Base-by-base conservation (phyloP, 2,888 invertebrate genomes). In the Ophion ventricosus region DNA sequence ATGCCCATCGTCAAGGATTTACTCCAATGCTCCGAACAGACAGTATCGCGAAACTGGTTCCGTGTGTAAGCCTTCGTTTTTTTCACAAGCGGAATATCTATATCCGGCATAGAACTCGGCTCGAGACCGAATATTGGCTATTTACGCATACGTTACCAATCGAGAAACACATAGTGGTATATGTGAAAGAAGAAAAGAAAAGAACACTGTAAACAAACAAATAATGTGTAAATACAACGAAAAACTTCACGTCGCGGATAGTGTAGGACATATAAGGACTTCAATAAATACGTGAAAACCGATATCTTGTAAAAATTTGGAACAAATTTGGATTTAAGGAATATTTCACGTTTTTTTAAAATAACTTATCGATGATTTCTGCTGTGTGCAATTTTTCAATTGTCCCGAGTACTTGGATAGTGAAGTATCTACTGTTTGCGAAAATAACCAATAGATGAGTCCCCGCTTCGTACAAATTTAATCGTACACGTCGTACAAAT, bases 241-340 rank as follows among this genome's bases (percentile, higher is more conserved):
- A 75, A 78, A 69, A 77, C 64, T 61, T 84, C 76, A 82, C 76
- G 82, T 66, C 67, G 80, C 84, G 77, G 5, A 64, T 84, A 81
- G 66, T 74, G 80, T 85, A 85, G 82, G 67, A 84, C 85, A 86
- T 85, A 75, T 85, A 86, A 84, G 75, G 83, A 83, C 74, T 63
- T 75, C 57, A 82, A 84, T 85, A 83, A 82, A 86, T 82, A 80
- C 61, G 73, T 74, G 82, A 79, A 61, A 76, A 70, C 17, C 76
- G 70, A 4, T 4, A 17, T 4, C 14, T 14, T 49, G 14, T 4
- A 49, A 49, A 2, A 49, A 17, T 17, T 4, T 4, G 17, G 2
- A 17, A 17, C 49, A 2, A 14, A 4, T 14, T 49, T 49, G 17
- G 4, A 49, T 49, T 14, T 2, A 49, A 17, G 14, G 14, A 35